Evolutionary conservation across 2,113 vertebrate genomes (phyloP).

Genomic region (Cebus imitator): DNA sequence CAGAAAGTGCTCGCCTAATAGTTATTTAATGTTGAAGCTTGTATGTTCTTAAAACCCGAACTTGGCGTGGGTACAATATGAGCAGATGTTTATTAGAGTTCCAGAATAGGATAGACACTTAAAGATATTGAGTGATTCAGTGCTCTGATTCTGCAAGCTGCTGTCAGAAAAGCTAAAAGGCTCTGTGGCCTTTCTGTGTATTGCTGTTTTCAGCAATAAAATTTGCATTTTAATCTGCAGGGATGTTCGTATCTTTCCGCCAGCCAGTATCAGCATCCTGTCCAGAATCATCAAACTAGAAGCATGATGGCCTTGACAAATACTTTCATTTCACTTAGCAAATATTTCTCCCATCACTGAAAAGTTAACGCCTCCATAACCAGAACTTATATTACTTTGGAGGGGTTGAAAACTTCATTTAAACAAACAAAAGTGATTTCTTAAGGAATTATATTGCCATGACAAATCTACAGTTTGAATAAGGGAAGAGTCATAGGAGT

Average conservation of each 20-base stretch:
- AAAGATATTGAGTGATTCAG: slow-evolving; percentile 50
- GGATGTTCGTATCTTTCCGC: slow-evolving; percentile 34
- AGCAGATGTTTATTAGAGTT: slow-evolving; percentile 33
- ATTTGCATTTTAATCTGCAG: slow-evolving; percentile 74
- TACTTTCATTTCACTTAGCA: slow-evolving; percentile 63
- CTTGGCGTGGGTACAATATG: not conserved
- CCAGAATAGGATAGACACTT: slow-evolving; percentile 21
- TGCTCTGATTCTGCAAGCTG: slow-evolving; percentile 38
- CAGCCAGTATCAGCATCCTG: slow-evolving; percentile 43
- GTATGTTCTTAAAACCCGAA: slow-evolving; percentile 3
- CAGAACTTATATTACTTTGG: slow-evolving; percentile 53
- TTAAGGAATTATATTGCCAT: slow-evolving; percentile 52
- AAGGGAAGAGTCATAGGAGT: not conserved
- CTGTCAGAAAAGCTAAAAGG: slow-evolving; percentile 47
- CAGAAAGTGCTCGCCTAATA: not conserved
- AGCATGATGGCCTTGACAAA: slow-evolving; percentile 33
- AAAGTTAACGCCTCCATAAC: slow-evolving; percentile 49
- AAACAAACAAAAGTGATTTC: slow-evolving; percentile 63
- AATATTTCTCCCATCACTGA: slow-evolving; percentile 38
- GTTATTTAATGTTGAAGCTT: slow-evolving; percentile 8
- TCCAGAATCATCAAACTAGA: slow-evolving; percentile 53
- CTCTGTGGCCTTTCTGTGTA: not conserved
- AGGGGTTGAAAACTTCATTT: slow-evolving; percentile 56
- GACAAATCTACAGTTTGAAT: slow-evolving; percentile 56
- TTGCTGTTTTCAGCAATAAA: slow-evolving; percentile 63